Percentiles rank a stretch among this genome's conserved stretches.
phyloP scores from a whole-genome alignment of 2,888 invertebrate species.

The Euplagia quadripunctaria region DNA sequence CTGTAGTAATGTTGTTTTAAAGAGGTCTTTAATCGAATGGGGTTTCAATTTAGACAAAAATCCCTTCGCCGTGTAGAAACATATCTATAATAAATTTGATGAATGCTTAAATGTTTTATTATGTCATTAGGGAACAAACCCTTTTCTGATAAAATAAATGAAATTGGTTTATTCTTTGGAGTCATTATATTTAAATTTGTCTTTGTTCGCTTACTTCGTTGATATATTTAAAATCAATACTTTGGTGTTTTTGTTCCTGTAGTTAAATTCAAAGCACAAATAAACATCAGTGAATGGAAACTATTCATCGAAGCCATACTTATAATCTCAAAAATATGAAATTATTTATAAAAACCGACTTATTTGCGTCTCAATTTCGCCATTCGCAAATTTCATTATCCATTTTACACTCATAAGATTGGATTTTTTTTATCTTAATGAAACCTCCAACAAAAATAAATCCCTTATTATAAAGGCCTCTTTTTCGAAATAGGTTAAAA shows the following conservation, averaged over 20 bases:
- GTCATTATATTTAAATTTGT: constrained; percentile 26
- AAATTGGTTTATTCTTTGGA: constrained; percentile 10
- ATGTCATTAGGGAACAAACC: constrained; percentile 7
- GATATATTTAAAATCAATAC: constrained; percentile 9
- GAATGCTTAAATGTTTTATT: constrained; percentile 8
- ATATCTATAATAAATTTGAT: neutral
- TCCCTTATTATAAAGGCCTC: neutral
- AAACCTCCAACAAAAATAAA: too few species aligned
- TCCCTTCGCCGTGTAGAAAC: neutral
- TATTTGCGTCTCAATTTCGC: too few species aligned
- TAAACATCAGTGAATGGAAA: neutral
- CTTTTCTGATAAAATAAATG: constrained; percentile 1
- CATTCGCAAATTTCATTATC: too few species aligned
- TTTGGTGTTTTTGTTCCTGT: neutral
- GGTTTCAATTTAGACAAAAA: neutral
- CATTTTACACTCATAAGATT: too few species aligned
- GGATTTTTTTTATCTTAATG: too few species aligned
- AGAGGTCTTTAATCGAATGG: neutral
- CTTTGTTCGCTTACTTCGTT: constrained; percentile 13
- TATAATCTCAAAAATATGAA: neutral
- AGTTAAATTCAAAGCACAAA: neutral
- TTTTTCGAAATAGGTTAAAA: neutral
- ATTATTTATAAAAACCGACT: too few species aligned
- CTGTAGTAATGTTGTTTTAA: neutral
- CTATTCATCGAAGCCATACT: neutral